These are phyloP conservation scores for Leucoma salicis DNA, from an alignment of 2,888 invertebrate genomes.

Conservation along the genomic window DNA sequence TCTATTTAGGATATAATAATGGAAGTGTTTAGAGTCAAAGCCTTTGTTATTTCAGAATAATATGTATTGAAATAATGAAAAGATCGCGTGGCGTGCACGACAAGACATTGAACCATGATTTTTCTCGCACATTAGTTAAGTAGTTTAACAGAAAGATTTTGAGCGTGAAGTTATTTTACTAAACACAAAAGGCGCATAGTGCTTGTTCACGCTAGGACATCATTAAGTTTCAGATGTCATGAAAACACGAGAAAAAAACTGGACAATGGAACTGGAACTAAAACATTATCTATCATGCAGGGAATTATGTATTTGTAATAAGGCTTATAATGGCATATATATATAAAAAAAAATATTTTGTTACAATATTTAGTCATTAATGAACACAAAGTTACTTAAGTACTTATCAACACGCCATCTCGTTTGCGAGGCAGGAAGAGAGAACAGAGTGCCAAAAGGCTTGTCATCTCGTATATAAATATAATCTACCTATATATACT, in stretches of 20 bases:
- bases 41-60: constrained; percentile 73
- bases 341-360: too few species aligned
- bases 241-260: too few species aligned
- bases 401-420: too few species aligned
- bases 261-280: too few species aligned
- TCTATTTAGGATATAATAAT: constrained; percentile 76
- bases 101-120: constrained; percentile 63
- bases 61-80: constrained; percentile 57
- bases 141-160: constrained; percentile 45
- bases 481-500: too few species aligned
- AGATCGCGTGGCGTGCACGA: constrained; percentile 70
- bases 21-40: constrained; percentile 76
- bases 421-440: too few species aligned
- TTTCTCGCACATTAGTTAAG: constrained; percentile 67
- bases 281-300: too few species aligned
- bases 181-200: constrained; percentile 28
- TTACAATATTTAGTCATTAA: too few species aligned
- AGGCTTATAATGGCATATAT: too few species aligned
- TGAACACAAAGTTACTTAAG: too few species aligned
- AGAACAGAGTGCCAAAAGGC: too few species aligned
- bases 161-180: constrained; percentile 34
- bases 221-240: constrained; percentile 18
- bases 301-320: constrained; percentile 21
- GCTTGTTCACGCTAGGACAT: constrained; percentile 23
- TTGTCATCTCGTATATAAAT: too few species aligned